Base-by-base conservation (phyloP, 1,140 invertebrate species). In the Meloidogyne hapla region DNA sequence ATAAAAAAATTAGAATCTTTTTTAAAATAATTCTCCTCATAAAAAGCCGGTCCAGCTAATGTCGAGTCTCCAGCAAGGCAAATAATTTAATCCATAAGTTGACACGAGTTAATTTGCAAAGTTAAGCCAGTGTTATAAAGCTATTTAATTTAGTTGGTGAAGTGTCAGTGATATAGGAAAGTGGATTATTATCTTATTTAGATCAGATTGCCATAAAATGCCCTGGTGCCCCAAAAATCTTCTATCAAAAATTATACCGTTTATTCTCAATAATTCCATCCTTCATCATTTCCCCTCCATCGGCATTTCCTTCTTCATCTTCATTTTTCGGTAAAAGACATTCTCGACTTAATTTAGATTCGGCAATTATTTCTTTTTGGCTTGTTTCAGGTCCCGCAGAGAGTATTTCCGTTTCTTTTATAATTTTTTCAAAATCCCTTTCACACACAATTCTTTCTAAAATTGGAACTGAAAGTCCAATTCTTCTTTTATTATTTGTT, bases 401-500 rank as follows among this genome's bases (percentile, higher is more conserved):
- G 28, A 67, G 21, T n/a, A 42, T 67, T 42, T 67, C 65, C 12
- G 65, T 67, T 21, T 67, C 65, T 21, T 67, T 67, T n/a, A 67
- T 42, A 25, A 67, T 67, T 33, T 42, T 33, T n/a, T 67, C 65
- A 42, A 38, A 67, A 42, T 67, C 40, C 18, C 21, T 33, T 42
- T 67, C 65, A 33, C 28, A 33, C 18, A 67, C 21, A 25, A 33
- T 67, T 42, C n/a, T 56, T 6, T 56, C 48, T 56, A 56, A 56
- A 8, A 56, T 67, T 25, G 65, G 65, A 38, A 42, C 5, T 8
- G 65, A 33, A 38, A 42, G 28, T 33, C 65, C 40, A 42, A 18
- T 67, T 33, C 21, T 67, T 67, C 65, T 67, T 67, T 33, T 67
- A n/a, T n/a, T n/a, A 33, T 33, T 67, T 67, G n/a, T 21, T n/a